These are phyloP conservation scores for Leuctra nigra DNA, from an alignment of 2,888 invertebrate genomes.

Conservation along the genomic window DNA sequence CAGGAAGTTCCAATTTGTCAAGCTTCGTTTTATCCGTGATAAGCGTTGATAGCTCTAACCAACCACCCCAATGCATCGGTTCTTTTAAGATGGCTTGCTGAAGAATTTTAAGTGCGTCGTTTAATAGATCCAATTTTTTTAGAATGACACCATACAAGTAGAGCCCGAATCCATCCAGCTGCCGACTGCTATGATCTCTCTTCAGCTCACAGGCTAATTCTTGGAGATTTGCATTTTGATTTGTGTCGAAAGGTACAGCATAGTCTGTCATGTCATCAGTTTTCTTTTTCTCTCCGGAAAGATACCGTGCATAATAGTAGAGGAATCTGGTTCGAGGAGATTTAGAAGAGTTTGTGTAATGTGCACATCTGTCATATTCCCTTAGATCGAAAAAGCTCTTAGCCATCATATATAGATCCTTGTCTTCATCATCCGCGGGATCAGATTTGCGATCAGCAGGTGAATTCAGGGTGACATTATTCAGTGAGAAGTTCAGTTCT, in stretches of 20 bases:
- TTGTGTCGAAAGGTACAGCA: constrained; percentile 51
- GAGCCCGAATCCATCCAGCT: constrained; percentile 78
- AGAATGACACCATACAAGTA: constrained; percentile 89
- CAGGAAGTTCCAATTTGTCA: constrained; percentile 50
- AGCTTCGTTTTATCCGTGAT: constrained; percentile 74
- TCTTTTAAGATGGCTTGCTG: constrained; percentile 69
- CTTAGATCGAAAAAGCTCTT: constrained; percentile 85
- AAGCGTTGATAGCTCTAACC: constrained; percentile 84
- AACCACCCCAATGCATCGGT: constrained; percentile 91
- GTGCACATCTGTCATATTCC: constrained; percentile 81
- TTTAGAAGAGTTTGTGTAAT: constrained; percentile 64
- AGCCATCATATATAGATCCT: constrained; percentile 67
- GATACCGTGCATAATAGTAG: constrained; percentile 76
- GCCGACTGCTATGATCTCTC: constrained; percentile 50
- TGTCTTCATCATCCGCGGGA: constrained; percentile 55
- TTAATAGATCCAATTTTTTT: constrained; percentile 74
- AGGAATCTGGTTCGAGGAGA: constrained; percentile 72
- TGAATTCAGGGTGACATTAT: constrained; percentile 51
- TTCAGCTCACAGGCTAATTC: constrained; percentile 52
- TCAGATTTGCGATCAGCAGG: constrained; percentile 29
- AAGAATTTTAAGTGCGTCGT: constrained; percentile 71
- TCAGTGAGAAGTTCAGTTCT: constrained; percentile 72
- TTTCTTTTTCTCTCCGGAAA: constrained; percentile 85
- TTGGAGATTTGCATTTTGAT: constrained; percentile 46
- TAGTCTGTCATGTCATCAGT: constrained; percentile 72